These are phyloP conservation scores for Tetragonula carbonaria DNA, from an alignment of 2,888 invertebrate genomes.

Conservation along the genomic window DNA sequence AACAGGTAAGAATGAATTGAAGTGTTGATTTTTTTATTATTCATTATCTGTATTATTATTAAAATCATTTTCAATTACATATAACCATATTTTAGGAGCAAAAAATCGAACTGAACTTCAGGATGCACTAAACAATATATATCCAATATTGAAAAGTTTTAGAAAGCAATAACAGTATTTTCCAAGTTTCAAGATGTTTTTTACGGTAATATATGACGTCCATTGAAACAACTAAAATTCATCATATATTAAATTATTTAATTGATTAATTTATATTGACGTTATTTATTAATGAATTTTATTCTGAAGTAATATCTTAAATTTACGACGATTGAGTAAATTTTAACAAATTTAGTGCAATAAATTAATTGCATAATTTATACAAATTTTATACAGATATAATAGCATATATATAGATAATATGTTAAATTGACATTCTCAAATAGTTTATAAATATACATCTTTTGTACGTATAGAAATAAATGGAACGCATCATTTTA, in stretches of 20 bases:
- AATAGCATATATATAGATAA: neutral
- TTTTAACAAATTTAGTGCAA: neutral
- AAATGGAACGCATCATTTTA: conserved; percentile 19
- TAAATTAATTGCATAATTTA: neutral
- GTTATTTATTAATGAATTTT: conserved; percentile 6
- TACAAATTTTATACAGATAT: conserved; percentile 15
- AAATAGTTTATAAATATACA: neutral
- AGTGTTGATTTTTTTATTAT: neutral
- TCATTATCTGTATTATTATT: neutral
- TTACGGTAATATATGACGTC: conserved; percentile 20
- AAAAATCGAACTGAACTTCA: conserved; percentile 96
- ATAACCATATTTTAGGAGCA: conserved; percentile 87
- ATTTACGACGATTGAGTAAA: neutral
- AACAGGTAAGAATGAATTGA: conserved; percentile 86
- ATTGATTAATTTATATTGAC: neutral
- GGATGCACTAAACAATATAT: conserved; percentile 97
- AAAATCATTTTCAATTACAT: neutral
- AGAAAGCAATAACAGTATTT: conserved; percentile 88
- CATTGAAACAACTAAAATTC: neutral
- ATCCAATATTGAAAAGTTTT: conserved; percentile 97
- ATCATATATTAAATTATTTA: neutral
- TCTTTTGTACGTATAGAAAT: conserved; percentile 20
- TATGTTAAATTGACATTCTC: neutral
- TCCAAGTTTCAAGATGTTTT: conserved; percentile 36
- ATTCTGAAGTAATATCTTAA: neutral